phyloP scores from a whole-genome alignment of 1,140 invertebrate genomes.

The Episyrphus balteatus region DNA sequence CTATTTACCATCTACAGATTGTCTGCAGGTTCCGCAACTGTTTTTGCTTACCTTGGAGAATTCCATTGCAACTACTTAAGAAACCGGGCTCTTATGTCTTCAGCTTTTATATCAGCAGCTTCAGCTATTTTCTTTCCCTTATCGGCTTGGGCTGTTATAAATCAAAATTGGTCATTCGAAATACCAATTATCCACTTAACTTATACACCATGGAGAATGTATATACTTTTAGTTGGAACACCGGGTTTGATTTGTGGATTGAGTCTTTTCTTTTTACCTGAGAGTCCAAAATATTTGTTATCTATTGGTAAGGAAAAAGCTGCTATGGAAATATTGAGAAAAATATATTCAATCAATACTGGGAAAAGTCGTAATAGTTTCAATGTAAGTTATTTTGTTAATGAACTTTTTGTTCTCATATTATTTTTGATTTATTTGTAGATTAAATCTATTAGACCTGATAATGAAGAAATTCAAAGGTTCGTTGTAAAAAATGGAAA shows the following conservation, averaged over 20 bases:
- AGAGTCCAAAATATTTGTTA: constrained; percentile 60
- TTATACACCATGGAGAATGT: constrained; percentile 55
- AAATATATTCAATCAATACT: constrained; percentile 44
- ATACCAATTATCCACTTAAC: constrained; percentile 35
- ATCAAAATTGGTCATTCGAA: constrained; percentile 38
- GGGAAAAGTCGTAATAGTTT: constrained; percentile 1
- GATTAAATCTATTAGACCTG: too few relatives aligned
- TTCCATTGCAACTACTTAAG: constrained; percentile 15
- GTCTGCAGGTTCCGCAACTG: too few relatives aligned
- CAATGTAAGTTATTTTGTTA: too few relatives aligned
- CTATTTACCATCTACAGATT: too few relatives aligned
- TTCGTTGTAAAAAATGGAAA: background rate
- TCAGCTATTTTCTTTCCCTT: constrained; percentile 37
- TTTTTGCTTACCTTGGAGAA: constrained; percentile 23
- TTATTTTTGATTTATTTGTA: too few relatives aligned
- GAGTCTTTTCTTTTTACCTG: constrained; percentile 49
- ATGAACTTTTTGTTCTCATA: too few relatives aligned
- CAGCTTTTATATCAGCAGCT: constrained; percentile 22
- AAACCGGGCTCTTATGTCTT: constrained; percentile 11
- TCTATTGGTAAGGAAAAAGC: constrained; percentile 42
- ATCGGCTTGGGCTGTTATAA: constrained; percentile 56
- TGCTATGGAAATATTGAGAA: constrained; percentile 42
- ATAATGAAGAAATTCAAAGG: too few relatives aligned
- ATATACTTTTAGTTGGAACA: constrained; percentile 49
- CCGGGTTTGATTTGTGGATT: constrained; percentile 48